phyloP scores from a whole-genome alignment of 2,113 vertebrate species.

The Sarotherodon lohbergeri region DNA sequence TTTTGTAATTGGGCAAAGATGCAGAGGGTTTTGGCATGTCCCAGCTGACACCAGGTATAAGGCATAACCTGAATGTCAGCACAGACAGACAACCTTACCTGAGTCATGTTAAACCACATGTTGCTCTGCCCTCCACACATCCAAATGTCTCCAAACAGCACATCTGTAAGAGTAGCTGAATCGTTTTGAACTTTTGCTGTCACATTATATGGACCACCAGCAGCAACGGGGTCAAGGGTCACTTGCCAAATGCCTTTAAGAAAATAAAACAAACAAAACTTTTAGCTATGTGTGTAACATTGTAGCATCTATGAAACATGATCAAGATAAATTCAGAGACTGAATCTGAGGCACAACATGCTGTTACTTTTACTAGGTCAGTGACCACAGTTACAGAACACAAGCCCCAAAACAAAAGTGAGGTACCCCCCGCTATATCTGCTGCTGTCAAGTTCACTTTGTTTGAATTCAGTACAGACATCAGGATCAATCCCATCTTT shows the following conservation, averaged over 20 bases:
- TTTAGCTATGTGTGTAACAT: background rate
- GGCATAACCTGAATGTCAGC: background rate
- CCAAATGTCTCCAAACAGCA: constrained; percentile 91
- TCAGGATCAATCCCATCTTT: background rate
- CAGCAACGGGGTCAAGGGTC: constrained; percentile 74
- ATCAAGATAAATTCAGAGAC: background rate
- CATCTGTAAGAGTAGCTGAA: constrained; percentile 63
- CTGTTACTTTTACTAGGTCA: background rate
- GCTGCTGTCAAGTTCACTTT: background rate
- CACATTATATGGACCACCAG: constrained; percentile 81
- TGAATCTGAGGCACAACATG: background rate
- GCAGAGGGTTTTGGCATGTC: background rate
- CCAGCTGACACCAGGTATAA: background rate
- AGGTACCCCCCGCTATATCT: background rate
- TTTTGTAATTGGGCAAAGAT: background rate
- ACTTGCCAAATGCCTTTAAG: constrained; percentile 72
- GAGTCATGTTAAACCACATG: constrained; percentile 79
- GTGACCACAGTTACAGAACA: background rate
- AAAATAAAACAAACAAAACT: background rate
- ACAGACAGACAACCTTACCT: constrained; percentile 66
- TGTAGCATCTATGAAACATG: background rate
- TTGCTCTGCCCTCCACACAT: constrained; percentile 94
- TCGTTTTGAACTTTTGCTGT: constrained; percentile 34
- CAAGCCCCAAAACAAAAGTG: background rate
- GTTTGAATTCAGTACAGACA: background rate